Conservation (phyloP, 2,888 invertebrate genomes). For the Heteromyza rotundicornis region DNA sequence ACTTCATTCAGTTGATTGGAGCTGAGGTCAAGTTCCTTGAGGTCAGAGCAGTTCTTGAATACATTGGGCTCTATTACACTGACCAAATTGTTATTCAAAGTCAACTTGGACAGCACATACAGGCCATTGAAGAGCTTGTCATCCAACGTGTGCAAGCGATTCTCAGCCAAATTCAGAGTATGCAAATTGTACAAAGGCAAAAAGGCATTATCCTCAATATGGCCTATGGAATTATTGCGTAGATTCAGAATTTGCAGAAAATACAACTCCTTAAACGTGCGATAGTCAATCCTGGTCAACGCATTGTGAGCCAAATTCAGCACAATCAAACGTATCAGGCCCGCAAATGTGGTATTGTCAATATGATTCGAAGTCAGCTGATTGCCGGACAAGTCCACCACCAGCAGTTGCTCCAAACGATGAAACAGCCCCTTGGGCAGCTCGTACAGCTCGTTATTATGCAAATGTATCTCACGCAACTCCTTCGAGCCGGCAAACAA, state of each 20-base stretch:
- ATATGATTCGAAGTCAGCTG: constrained; percentile 84
- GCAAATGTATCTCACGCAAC: constrained; percentile 81
- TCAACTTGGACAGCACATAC: constrained; percentile 82
- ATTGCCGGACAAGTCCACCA: constrained; percentile 84
- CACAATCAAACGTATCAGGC: constrained; percentile 82
- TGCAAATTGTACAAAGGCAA: constrained; percentile 86
- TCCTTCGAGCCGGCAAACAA: constrained; percentile 83
- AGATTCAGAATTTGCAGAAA: constrained; percentile 86
- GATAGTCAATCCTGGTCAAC: constrained; percentile 80
- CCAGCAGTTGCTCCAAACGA: constrained; percentile 80
- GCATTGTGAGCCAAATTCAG: constrained; percentile 86
- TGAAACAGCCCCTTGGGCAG: constrained; percentile 84
- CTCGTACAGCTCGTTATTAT: constrained; percentile 83
- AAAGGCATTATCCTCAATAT: constrained; percentile 87
- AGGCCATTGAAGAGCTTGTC: constrained; percentile 83
- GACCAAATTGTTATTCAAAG: constrained; percentile 84
- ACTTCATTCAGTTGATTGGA: constrained; percentile 83
- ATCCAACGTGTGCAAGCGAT: constrained; percentile 80
- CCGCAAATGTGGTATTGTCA: constrained; percentile 86
- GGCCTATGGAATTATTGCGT: constrained; percentile 86
- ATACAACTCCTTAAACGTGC: constrained; percentile 85
- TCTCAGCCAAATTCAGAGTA: constrained; percentile 87
- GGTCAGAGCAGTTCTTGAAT: constrained; percentile 85
- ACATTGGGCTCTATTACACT: constrained; percentile 79
- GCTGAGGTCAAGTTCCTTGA: constrained; percentile 88